Base-by-base conservation (phyloP, 2,797 vertebrate genomes). In the Aplochiton taeniatus region DNA sequence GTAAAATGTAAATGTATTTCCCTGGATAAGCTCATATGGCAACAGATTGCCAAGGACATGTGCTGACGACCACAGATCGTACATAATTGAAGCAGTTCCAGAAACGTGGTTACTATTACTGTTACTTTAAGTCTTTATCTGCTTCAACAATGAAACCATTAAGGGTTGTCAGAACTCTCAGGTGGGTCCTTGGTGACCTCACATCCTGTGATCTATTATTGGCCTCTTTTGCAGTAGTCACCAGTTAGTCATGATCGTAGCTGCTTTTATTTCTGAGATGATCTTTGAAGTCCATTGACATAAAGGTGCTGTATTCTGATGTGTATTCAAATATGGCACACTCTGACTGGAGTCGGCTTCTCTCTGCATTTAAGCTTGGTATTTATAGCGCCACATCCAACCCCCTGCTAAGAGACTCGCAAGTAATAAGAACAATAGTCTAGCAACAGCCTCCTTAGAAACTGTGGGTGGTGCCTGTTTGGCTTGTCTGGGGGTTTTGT, bases 231-330 rank as follows among this genome's bases (percentile, higher is more conserved):
- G 50, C 53, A 10, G 42, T 56, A 76, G 75, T 76, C 66, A 69
- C 66, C 73, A 78, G 81, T 78, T 78, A 81, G 58, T 57, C 53
- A 42, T 12, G 47, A 60, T 65, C 56, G 61, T 65, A 71, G 14
- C 8, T 4, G 14, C 49, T 66, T 73, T 55, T 0, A 70, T 49
- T 60, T 19, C 53, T 72, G 68, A 44, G 75, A 63, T 68, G 59
- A 31, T 31, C 31, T 31, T 31, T 3, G 61, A 56, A 51, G n/a
- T 44, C 52, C 52, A 17, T 31, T 2, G 57, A 54, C 53, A 42
- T 48, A 8, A 10, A 48, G 9, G 46, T 48, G 46, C 46, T 48
- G 2, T 31, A 31, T 6, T 31, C 6, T 6, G 6, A 31, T 31
- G 31, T 31, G 31, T 31, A 31, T 31, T 31, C 31, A 31, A 31